These are phyloP conservation scores for Bombus huntii DNA, from an alignment of 1,140 invertebrate genomes.

Conservation along the genomic window DNA sequence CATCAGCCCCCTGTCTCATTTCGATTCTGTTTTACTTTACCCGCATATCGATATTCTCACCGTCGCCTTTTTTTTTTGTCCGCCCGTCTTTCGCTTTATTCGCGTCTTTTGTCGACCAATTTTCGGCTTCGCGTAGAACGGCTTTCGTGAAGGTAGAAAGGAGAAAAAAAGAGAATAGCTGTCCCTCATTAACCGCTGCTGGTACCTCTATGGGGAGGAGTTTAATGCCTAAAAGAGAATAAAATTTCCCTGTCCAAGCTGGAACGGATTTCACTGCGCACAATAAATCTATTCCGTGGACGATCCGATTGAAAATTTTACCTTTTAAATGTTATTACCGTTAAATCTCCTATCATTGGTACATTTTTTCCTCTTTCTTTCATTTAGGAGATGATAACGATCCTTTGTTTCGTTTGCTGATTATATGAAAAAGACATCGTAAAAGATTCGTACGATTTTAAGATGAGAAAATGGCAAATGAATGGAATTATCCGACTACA, in stretches of 20 bases:
- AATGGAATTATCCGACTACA: too few relatives aligned
- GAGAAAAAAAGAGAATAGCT: not conserved
- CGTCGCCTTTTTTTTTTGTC: not conserved
- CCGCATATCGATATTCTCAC: constrained; percentile 71
- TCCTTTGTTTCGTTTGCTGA: constrained; percentile 4
- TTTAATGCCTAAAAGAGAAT: not conserved
- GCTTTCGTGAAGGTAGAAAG: not conserved
- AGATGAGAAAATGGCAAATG: not conserved
- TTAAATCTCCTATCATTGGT: not conserved
- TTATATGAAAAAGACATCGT: not conserved
- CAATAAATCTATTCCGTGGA: not conserved
- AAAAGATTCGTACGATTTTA: not conserved
- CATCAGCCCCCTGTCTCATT: constrained; percentile 63
- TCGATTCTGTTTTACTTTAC: constrained; percentile 72
- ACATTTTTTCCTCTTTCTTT: too few relatives aligned
- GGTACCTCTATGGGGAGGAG: constrained; percentile 38
- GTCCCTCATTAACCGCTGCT: constrained; percentile 61
- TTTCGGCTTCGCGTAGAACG: constrained; percentile 55
- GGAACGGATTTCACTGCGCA: not conserved
- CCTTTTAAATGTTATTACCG: not conserved
- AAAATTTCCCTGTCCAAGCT: constrained; percentile 22
- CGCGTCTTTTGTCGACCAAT: constrained; percentile 55
- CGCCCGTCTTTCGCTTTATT: constrained; percentile 18
- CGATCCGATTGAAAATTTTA: not conserved
- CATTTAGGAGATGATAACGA: not conserved